Conservation (phyloP, 2,113 vertebrate genomes). For the Gnathonemus longibarbis region DNA sequence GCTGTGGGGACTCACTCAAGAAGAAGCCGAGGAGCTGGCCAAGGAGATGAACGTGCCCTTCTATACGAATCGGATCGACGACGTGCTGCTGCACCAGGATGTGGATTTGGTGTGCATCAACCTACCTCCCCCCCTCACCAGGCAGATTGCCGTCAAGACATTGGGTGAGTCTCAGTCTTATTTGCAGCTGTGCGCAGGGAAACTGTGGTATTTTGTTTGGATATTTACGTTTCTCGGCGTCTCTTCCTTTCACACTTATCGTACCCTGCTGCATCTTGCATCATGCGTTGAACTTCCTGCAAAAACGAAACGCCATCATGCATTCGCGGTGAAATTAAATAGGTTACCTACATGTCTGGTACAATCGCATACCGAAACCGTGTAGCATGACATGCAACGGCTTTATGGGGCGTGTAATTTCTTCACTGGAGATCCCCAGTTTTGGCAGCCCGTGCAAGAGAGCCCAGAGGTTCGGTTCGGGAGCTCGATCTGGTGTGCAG, state of each 20-base stretch:
- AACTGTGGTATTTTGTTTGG: background rate
- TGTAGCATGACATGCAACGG: background rate
- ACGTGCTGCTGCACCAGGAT: constrained; percentile 92
- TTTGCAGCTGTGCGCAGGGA: background rate
- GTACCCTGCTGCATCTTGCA: background rate
- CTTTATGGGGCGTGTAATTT: background rate
- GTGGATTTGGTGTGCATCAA: constrained; percentile 96
- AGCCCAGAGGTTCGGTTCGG: background rate
- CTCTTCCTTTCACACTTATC: background rate
- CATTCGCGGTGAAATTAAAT: background rate
- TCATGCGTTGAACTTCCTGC: background rate
- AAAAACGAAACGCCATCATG: background rate
- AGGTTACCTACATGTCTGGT: background rate
- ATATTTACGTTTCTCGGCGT: background rate
- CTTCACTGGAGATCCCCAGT: background rate
- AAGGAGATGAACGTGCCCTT: constrained; percentile 95
- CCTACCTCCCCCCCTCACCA: constrained; percentile 89
- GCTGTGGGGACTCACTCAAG: constrained; percentile 89
- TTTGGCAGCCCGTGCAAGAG: background rate
- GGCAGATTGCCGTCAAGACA: constrained; percentile 94
- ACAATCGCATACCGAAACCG: background rate
- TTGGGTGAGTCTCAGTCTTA: constrained; percentile 70
- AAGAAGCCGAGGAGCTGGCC: constrained; percentile 96
- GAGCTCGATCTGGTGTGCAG: background rate
- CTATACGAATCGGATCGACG: constrained; percentile 94